Percentiles rank a stretch among this genome's conserved stretches.
Evolutionary conservation across 2,888 invertebrate species (phyloP).

Genomic region (Lottia gigantea): DNA sequence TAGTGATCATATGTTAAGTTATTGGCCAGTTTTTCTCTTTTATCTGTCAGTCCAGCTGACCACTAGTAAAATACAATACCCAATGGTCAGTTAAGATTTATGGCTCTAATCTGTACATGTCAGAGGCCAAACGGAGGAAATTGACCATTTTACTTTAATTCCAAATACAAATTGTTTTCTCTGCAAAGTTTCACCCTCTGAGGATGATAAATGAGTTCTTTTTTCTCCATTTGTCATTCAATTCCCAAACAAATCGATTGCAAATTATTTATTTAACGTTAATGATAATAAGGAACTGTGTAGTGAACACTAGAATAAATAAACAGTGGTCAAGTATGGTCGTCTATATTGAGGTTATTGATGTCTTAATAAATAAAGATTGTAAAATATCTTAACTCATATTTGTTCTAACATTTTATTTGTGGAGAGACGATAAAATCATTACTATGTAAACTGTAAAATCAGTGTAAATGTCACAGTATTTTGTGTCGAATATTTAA

Average conservation of each 20-base stretch:
- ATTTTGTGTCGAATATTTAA: too few species aligned
- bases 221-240: constrained; percentile 6
- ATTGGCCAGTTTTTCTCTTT: constrained; percentile 1
- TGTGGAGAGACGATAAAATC: too few species aligned
- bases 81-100: constrained; percentile 10
- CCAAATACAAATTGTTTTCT: constrained; percentile 11
- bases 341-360: background rate
- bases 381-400: too few species aligned
- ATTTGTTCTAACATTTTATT: too few species aligned
- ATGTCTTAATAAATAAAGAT: background rate
- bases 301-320: background rate
- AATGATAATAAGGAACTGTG: constrained; percentile 2
- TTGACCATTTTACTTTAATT: constrained; percentile 11
- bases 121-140: constrained; percentile 7
- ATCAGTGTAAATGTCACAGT: too few species aligned
- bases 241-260: constrained; percentile 1
- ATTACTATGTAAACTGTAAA: too few species aligned
- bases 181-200: constrained; percentile 4
- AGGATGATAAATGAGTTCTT: constrained; percentile 2
- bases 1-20: background rate
- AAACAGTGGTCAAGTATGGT: background rate
- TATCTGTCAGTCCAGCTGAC: constrained; percentile 8
- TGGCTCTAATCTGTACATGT: constrained; percentile 9
- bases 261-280: constrained; percentile 4
- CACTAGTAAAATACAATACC: constrained; percentile 11